These are phyloP conservation scores for Apis florea DNA, from an alignment of 1,140 invertebrate species.

Conservation along the genomic window DNA sequence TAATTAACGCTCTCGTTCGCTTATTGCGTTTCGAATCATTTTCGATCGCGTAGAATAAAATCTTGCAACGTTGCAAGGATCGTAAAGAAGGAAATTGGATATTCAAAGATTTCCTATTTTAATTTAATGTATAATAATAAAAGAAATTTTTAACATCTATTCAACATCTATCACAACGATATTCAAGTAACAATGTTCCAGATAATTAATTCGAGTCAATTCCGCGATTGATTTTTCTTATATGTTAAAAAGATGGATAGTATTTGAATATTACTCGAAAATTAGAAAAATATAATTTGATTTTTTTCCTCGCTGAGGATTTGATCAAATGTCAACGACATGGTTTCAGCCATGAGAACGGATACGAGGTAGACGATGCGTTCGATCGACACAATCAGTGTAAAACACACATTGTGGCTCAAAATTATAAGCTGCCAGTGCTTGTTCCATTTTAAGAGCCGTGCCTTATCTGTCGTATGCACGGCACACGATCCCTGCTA, in stretches of 20 bases:
- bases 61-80: not conserved
- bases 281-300: too few species aligned
- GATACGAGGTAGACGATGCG: conserved; percentile 10
- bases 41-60: not conserved
- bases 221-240: too few species aligned
- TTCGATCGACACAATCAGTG: conserved; percentile 1
- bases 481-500: not conserved
- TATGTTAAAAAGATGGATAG: too few species aligned
- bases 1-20: conserved; percentile 18
- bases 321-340: conserved; percentile 10
- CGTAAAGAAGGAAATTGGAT: too few species aligned
- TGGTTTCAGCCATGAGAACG: not conserved
- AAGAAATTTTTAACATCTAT: too few species aligned
- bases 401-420: not conserved
- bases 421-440: not conserved
- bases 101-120: too few species aligned
- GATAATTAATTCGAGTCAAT: too few species aligned
- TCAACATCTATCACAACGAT: too few species aligned
- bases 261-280: too few species aligned
- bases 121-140: too few species aligned
- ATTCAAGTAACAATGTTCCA: too few species aligned
- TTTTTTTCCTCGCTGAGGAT: not conserved
- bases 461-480: not conserved
- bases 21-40: not conserved
- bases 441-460: not conserved